Base-by-base conservation (phyloP, 1,140 invertebrate species). In the Plutomurus gul region DNA sequence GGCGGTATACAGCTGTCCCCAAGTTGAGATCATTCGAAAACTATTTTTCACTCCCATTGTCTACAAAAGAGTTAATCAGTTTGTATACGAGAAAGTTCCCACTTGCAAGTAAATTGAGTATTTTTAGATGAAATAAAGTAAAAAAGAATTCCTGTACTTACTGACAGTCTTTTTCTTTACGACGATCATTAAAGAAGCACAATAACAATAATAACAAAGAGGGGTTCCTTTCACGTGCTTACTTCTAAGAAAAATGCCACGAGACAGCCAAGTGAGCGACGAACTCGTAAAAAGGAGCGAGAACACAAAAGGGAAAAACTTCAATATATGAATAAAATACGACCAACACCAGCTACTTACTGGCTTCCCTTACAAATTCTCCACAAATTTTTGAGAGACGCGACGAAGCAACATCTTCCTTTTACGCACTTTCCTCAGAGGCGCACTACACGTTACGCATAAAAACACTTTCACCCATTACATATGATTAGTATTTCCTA, bases 191-290 rank as follows among this genome's bases (percentile, higher is more conserved):
- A n/a, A n/a, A n/a, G n/a, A n/a, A n/a, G n/a, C 1, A 16, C 27
- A 65, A 65, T 65, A 65, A 65, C 27, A 60, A 60, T 65, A 65
- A 65, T 65, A 65, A 65, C 56, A 65, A 65, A 65, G 56, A 65
- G 36, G 56, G 56, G 13, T 65, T 65, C 30, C 51, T 56, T 65
- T 65, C 13, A 33, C 36, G 56, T 36, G 6, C 56, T 36, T 30
- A 33, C 56, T n/a, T n/a, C n/a, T n/a, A n/a, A n/a, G n/a, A 65
- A n/a, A 65, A 65, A 65, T 65, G 56, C 27, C 56, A 65, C 18
- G 30, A 30, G 36, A 65, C 30, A 65, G 56, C 13, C 25, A 36
- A 33, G 16, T 4, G 56, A 65, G 27, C 25, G 56, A 65, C 56
- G 36, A n/a, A 36, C 56, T 65, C 56, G 36, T 65, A 65, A 65